phyloP scores from a whole-genome alignment of 2,113 vertebrate species.

The Mystacornis crossleyi region DNA sequence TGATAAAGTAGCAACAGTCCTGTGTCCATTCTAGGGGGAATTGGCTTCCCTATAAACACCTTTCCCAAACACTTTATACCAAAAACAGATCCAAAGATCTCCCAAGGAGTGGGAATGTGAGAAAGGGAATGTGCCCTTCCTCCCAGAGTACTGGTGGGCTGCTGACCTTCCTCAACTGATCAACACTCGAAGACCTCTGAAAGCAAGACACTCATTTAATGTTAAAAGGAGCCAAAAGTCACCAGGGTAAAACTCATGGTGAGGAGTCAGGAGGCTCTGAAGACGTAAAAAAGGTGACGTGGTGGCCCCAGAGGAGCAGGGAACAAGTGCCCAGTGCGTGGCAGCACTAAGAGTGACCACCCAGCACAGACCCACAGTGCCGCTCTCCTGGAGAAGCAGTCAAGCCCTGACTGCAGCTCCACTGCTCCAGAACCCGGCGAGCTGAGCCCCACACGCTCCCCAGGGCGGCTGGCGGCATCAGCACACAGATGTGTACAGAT shows the following conservation, averaged over 20 bases:
- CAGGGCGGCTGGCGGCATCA: background rate
- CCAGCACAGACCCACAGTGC: background rate
- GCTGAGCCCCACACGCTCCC: background rate
- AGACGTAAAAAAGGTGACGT: background rate
- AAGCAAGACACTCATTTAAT: background rate
- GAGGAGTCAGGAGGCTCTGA: background rate
- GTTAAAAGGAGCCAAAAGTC: background rate
- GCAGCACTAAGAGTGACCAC: background rate
- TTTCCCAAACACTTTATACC: background rate
- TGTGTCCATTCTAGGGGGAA: background rate
- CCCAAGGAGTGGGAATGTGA: background rate
- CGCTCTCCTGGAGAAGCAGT: background rate
- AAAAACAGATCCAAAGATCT: background rate
- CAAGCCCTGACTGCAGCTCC: background rate
- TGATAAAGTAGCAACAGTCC: background rate
- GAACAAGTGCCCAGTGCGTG: background rate
- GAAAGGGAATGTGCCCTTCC: background rate
- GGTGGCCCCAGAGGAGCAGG: background rate
- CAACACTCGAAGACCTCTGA: background rate
- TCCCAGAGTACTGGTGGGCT: background rate
- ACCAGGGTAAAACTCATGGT: background rate
- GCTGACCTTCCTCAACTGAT: background rate
- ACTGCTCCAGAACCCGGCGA: background rate
- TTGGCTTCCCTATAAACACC: background rate
- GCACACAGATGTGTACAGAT: background rate